Percentiles rank a stretch among this genome's conserved stretches.
phyloP scores from a whole-genome alignment of 2,797 vertebrate species.

The Octomys mimax region DNA sequence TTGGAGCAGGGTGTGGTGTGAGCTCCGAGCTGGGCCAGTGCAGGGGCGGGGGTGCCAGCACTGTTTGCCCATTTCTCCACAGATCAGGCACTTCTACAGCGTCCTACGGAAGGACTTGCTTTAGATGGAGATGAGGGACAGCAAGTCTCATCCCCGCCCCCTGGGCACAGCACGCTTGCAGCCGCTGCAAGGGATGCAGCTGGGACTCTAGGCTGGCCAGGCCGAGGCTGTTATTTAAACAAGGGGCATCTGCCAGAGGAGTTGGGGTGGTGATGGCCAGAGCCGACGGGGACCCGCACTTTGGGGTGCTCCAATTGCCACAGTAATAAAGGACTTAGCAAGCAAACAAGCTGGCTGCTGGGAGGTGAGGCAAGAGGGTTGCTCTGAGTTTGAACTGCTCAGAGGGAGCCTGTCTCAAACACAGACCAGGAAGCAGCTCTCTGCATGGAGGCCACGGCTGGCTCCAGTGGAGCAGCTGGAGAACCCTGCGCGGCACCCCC shows the following conservation, averaged over 20 bases:
- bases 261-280: rapidly evolving
- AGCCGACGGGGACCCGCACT: not conserved
- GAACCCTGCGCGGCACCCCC: not conserved
- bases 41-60: not conserved
- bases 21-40: too few species aligned
- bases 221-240: not conserved
- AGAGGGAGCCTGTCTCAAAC: not conserved
- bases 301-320: not conserved
- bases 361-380: not conserved
- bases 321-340: not conserved
- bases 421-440: not conserved
- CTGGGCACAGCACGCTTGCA: not conserved
- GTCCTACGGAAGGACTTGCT: not conserved
- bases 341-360: not conserved
- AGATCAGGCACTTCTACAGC: not conserved
- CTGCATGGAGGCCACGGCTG: not conserved
- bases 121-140: not conserved
- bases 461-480: not conserved
- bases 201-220: not conserved
- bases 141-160: not conserved
- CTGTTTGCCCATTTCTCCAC: not conserved
- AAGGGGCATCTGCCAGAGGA: not conserved
- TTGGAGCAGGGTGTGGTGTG: too few species aligned
- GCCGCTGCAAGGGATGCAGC: not conserved
- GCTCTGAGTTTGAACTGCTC: not conserved